Base-by-base conservation (phyloP, 2,797 vertebrate species). In the Pagetopsis macropterus region DNA sequence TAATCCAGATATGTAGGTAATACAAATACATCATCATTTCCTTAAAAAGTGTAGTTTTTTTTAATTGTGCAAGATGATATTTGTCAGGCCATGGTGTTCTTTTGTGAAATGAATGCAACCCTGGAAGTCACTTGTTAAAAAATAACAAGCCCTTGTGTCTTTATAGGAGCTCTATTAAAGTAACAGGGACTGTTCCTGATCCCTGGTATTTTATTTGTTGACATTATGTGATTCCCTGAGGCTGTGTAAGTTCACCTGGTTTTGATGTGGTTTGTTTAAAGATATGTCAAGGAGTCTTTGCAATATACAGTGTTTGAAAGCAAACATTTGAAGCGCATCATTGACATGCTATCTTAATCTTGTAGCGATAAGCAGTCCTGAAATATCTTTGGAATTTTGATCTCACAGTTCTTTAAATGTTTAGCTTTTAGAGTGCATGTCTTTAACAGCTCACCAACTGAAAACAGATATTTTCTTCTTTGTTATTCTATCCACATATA, bases 401-500 rank as follows among this genome's bases (percentile, higher is more conserved):
- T 57, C 54, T 44, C 55, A 58, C 43, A 52, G 14, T 62, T 80
- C 19, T 52, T 87, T 33, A 70, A 27, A 76, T 65, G 67, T 69
- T 81, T 72, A 77, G 52, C 43, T 65, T 74, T 64, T 72, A 76
- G 44, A 62, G 21, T 15, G 23, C 21, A 37, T 65, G 23, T 75
- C 58, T 79, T 48, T 4, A 67, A 46, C 1, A 68, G 49, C 16
- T 72, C 62, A 70, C 46, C 58, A 59, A 77, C 81, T 88, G 66
- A 90, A 76, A 72, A 41, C 58, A 79, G 67, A 69, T 86, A 55
- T 86, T n/a, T 85, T 55, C 83, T 72, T 84, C 59, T 82, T 73
- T 88, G 17, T 85, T 63, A 57, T 78, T 91, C 69, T 89, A 63
- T 89, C 60, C 82, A 72, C 88, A 87, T 89, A 78, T 72, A 95